Conservation (phyloP, 2,888 invertebrate species). For the Phengaris arion region DNA sequence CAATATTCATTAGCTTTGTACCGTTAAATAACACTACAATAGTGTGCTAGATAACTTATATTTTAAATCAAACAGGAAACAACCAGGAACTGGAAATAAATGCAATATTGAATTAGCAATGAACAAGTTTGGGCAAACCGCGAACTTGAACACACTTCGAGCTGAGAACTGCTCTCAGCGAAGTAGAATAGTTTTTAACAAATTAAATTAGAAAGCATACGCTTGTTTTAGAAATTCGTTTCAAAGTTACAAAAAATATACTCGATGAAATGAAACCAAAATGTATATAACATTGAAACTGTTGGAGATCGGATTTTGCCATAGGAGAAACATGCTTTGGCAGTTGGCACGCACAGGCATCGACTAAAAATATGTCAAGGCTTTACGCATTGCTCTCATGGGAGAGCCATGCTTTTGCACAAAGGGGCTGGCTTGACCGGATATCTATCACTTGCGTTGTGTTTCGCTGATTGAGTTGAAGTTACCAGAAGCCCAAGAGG, state of each 20-base stretch:
- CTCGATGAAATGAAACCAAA: neutral
- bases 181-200: slow-evolving; percentile 21
- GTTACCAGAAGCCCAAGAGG: too few relatives aligned
- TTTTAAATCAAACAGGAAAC: slow-evolving; percentile 1
- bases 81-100: neutral
- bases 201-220: slow-evolving; percentile 29
- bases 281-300: neutral
- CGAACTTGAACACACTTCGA: slow-evolving; percentile 12
- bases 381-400: too few relatives aligned
- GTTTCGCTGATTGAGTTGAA: too few relatives aligned
- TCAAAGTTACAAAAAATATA: neutral
- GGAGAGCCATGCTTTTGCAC: too few relatives aligned
- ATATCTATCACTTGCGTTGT: too few relatives aligned
- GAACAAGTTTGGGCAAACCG: slow-evolving; percentile 17
- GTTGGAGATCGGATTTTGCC: too few relatives aligned
- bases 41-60: neutral
- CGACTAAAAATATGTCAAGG: too few relatives aligned
- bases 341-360: too few relatives aligned
- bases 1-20: too few relatives aligned
- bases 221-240: neutral
- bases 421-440: too few relatives aligned
- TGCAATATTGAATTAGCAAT: slow-evolving; percentile 3
- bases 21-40: neutral
- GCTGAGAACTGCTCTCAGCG: neutral
- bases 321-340: too few relatives aligned